These are phyloP conservation scores for Girardinichthys multiradiatus DNA, from an alignment of 2,113 vertebrate species.

Conservation along the genomic window DNA sequence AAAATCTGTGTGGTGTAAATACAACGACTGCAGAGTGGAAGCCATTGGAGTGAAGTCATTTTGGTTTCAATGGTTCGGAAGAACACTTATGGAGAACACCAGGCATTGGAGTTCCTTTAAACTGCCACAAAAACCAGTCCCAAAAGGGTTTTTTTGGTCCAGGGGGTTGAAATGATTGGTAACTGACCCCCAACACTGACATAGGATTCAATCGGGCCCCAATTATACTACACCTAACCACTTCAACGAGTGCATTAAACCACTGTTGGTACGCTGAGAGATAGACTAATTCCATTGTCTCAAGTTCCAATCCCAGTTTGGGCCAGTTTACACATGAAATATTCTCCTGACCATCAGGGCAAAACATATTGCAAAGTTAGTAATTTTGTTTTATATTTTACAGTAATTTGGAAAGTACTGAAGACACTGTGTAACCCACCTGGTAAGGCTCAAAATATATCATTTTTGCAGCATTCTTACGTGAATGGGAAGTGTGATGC, in stretches of 20 bases:
- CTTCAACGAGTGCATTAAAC: slow-evolving; percentile 32
- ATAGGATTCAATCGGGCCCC: slow-evolving; percentile 91
- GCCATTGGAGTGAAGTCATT: slow-evolving; percentile 76
- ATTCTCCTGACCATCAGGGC: not conserved
- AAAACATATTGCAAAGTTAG: no score
- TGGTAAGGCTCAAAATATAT: no score
- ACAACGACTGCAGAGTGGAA: slow-evolving; percentile 25
- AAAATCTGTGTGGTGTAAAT: slow-evolving; percentile 19
- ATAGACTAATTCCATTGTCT: not conserved
- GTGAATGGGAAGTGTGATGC: no score
- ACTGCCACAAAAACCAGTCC: slow-evolving; percentile 81
- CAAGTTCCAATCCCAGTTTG: not conserved
- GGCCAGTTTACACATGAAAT: no score
- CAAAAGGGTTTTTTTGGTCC: slow-evolving; percentile 78
- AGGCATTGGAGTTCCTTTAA: slow-evolving; percentile 86
- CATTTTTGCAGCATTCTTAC: no score
- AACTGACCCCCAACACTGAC: slow-evolving; percentile 86
- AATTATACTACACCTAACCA: slow-evolving; percentile 87
- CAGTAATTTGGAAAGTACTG: no score
- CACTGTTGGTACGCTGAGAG: not conserved
- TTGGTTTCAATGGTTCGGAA: slow-evolving; percentile 89
- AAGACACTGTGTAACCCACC: no score
- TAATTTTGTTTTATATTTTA: no score
- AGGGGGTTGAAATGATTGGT: slow-evolving; percentile 92
- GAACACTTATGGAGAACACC: slow-evolving; percentile 6